A percentile compares a stretch with the other conserved stretches of the same genome.
Conservation (phyloP, 2,888 invertebrate genomes). For the Cantharis lateralis region DNA sequence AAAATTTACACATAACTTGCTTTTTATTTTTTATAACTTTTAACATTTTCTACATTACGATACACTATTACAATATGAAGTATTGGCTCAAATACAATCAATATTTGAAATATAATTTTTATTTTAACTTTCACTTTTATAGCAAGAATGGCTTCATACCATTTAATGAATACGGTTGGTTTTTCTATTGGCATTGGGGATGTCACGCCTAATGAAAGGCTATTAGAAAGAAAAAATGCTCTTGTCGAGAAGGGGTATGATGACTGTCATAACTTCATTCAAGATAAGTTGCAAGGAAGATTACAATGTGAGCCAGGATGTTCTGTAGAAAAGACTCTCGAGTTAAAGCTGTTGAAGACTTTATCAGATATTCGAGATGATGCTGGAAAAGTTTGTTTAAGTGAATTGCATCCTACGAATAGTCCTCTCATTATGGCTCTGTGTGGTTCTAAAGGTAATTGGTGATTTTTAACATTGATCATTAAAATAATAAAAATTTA, state of each 20-base stretch:
- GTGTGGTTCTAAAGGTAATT: constrained; percentile 91
- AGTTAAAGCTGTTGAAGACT: constrained; percentile 89
- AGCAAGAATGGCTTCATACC: constrained; percentile 83
- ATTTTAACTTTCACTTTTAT: constrained; percentile 16
- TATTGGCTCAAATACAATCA: too few species aligned
- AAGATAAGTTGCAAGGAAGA: constrained; percentile 84
- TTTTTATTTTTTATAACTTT: too few species aligned
- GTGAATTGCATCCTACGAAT: constrained; percentile 88
- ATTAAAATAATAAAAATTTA: background rate
- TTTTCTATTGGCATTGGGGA: constrained; percentile 96
- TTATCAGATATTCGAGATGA: constrained; percentile 94
- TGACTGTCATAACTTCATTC: constrained; percentile 87
- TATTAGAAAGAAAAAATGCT: constrained; percentile 82
- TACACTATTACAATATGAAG: too few species aligned
- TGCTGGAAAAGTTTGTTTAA: constrained; percentile 93
- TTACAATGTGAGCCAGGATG: constrained; percentile 91
- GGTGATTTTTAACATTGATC: background rate
- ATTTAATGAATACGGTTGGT: constrained; percentile 84
- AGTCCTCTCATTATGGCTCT: constrained; percentile 97
- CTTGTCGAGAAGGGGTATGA: constrained; percentile 76
- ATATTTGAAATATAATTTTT: too few species aligned
- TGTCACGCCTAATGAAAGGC: constrained; percentile 86
- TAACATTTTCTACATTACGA: too few species aligned
- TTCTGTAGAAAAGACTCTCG: constrained; percentile 87
- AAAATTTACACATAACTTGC: too few species aligned